Evolutionary conservation across 64 coral and sea anemone species (phyloP), one percentile per base, ranked within the genome.

Genomic region (Montipora foliosa): DNA sequence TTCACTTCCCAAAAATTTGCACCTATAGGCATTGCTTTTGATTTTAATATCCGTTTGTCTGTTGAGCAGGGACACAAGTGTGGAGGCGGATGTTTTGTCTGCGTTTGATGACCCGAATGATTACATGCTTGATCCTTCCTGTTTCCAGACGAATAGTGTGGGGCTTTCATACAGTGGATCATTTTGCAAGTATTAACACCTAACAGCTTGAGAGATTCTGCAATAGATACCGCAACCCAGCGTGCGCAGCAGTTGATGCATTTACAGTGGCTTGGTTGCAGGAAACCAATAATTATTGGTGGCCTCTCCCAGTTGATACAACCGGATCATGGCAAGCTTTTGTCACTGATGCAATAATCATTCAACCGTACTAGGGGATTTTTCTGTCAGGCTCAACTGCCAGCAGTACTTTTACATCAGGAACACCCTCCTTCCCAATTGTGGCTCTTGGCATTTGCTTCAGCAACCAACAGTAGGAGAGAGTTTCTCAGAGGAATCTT

Each of bases 71-170:
- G 88, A 79, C 4, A 19, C 0, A 52, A 78, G 49, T 49, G 12
- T 17, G 6, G 44, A 48, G 14, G 75, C 74, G 4, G 75, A 78
- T 11, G 71, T 48, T 25, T 58, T 89, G 22, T 89, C 87, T 1
- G 6, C 50, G 14, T 59, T 78, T 50, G 87, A 89, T 16, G 87
- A 89, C 60, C 50, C 16, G 4, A 76, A 89, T 44, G 72, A 89
- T 51, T 89, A 89, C 57, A 89, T 69, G 88, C 75, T 90, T 20
- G 22, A 90, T 90, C 88, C 61, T 67, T 68, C 89, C 13, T 90
- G 89, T 48, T 49, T 90, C 60, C 48, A 21, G 6, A 47, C 81
- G 4, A 62, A 73, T 25, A 2, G 1, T 49, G 45, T 90, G 77
- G 77, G 78, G 89, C 8, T 61, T 59, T 22, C 77, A 90, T 47